phyloP scores from a whole-genome alignment of 2,797 vertebrate genomes.

The Crenichthys baileyi region DNA sequence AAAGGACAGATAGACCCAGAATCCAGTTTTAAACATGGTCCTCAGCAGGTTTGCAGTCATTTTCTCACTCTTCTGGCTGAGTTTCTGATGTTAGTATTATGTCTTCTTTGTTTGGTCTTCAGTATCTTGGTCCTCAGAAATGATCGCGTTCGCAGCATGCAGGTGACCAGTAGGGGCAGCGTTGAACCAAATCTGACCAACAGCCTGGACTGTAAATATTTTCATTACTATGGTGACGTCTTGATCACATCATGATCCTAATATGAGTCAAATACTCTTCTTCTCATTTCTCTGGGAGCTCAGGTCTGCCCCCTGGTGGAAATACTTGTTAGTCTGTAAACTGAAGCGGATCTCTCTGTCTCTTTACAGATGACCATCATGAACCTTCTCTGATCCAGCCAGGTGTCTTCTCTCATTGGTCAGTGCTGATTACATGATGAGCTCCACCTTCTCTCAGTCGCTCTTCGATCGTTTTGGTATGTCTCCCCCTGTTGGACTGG shows the following conservation, averaged over 20 bases:
- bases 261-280: background rate
- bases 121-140: too few relatives aligned
- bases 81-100: too few relatives aligned
- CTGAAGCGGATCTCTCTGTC: background rate
- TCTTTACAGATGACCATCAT: slow-evolving; percentile 12
- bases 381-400: slow-evolving; percentile 2
- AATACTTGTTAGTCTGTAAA: background rate
- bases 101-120: too few relatives aligned
- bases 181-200: too few relatives aligned
- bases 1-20: too few relatives aligned
- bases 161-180: too few relatives aligned
- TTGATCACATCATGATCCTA: background rate
- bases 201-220: too few relatives aligned
- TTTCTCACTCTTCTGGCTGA: too few relatives aligned
- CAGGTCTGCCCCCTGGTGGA: background rate
- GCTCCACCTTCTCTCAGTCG: slow-evolving; percentile 68
- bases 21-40: background rate
- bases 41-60: background rate
- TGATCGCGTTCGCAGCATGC: too few relatives aligned
- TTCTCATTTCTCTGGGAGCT: background rate
- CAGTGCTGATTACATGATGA: slow-evolving; percentile 65
- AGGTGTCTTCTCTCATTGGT: slow-evolving; percentile 4
- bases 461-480: slow-evolving; percentile 69
- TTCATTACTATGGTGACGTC: background rate
- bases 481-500: slow-evolving; percentile 68